Evolutionary conservation across 2,888 invertebrate species (phyloP).

Genomic region (Drosophila robusta): DNA sequence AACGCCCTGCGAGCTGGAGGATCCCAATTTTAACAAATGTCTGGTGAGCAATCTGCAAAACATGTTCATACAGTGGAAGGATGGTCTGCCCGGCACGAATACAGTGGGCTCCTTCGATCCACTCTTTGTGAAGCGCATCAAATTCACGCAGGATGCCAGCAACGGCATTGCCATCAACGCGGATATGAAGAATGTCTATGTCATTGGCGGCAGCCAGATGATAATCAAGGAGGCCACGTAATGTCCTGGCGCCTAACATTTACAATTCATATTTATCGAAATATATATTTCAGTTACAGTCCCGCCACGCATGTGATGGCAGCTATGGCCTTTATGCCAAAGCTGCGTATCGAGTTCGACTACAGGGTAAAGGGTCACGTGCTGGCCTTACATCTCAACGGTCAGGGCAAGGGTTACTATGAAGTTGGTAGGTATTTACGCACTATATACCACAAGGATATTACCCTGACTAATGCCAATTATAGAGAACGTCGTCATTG

Average conservation of each 20-base stretch:
- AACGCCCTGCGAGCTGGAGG: constrained; percentile 48
- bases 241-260: constrained; percentile 42
- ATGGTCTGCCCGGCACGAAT: constrained; percentile 68
- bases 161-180: constrained; percentile 86
- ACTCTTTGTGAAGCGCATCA: constrained; percentile 58
- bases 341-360: constrained; percentile 88
- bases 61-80: constrained; percentile 59
- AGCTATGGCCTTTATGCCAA: constrained; percentile 86
- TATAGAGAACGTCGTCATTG: constrained; percentile 49
- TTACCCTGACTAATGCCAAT: neutral
- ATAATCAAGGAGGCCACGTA: constrained; percentile 87
- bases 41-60: constrained; percentile 50
- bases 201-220: constrained; percentile 88
- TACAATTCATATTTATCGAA: neutral
- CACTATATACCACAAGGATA: too few species aligned
- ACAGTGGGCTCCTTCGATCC: constrained; percentile 63
- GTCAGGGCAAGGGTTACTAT: constrained; percentile 86
- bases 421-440: constrained; percentile 87
- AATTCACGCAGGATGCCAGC: constrained; percentile 47
- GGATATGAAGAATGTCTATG: constrained; percentile 88
- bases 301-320: constrained; percentile 28
- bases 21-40: constrained; percentile 45
- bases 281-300: constrained; percentile 42
- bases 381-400: constrained; percentile 88
- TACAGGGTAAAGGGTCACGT: constrained; percentile 89